A percentile compares a stretch with the other conserved stretches of the same genome.
Evolutionary conservation across 2,113 vertebrate species (phyloP).

Genomic region (Anolis sagrei): DNA sequence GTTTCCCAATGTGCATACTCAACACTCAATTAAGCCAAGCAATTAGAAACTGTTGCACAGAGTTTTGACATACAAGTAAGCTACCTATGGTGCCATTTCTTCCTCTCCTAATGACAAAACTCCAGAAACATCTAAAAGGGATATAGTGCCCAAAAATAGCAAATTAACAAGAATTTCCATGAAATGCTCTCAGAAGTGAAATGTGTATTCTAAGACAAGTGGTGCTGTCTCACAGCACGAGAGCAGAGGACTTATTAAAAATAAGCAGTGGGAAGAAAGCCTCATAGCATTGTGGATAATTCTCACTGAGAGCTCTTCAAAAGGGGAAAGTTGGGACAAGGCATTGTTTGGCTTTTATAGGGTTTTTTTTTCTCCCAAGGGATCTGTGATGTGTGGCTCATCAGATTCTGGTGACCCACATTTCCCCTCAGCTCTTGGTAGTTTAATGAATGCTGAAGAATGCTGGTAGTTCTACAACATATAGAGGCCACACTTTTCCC

Average conservation of each 20-base stretch:
- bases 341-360: neutral
- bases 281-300: neutral
- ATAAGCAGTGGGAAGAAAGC: neutral
- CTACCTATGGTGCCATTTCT: slow-evolving; percentile 36
- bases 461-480: no score
- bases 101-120: slow-evolving; percentile 41
- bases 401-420: no score
- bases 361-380: slow-evolving; percentile 2
- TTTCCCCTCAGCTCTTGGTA: no score
- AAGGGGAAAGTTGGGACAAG: slow-evolving; percentile 6
- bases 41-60: slow-evolving; percentile 62
- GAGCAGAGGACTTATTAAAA: slow-evolving; percentile 32
- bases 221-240: slow-evolving; percentile 29
- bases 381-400: no score
- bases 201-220: slow-evolving; percentile 40
- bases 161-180: slow-evolving; percentile 36
- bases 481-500: no score
- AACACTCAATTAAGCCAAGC: slow-evolving; percentile 54
- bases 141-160: slow-evolving; percentile 30
- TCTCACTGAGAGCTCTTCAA: neutral
- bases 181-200: slow-evolving; percentile 20
- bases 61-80: slow-evolving; percentile 17
- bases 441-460: no score
- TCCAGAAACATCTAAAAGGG: slow-evolving; percentile 11
- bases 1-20: slow-evolving; percentile 29